Evolutionary conservation across 2,888 invertebrate species (phyloP), one percentile per base, ranked within the genome.

Genomic region (Tromatobia lineatoria): DNA sequence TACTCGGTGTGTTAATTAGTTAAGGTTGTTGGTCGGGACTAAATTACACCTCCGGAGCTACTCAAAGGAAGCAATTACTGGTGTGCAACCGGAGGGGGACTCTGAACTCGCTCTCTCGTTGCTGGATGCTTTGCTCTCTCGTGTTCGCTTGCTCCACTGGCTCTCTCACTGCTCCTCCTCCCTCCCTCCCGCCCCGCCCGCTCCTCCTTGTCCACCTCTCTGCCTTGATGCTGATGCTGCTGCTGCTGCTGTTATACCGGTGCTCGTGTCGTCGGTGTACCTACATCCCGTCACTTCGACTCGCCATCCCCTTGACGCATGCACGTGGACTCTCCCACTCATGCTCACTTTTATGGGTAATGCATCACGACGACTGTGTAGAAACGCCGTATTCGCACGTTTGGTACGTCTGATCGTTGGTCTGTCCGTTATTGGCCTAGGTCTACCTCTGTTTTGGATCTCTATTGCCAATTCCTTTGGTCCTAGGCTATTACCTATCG

Each of bases 31-130:
- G 94, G 93, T 94, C 92, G 94, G 92, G 93, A 94, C 93, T 94
- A 94, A 94, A 94, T 94, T 94, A 94, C 94, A 94, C 94, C 93
- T 94, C 93, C 93, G 92, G 91, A 93, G 92, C 93, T 93, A 93
- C 94, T 94, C 94, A 94, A 94, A 94, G 94, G 94, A 94, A 94
- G 94, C 94, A 94, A 94, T 94, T 94, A 94, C 93, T 93, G 93
- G 93, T 90, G 92, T 91, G 91, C 92, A 92, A 91, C 91, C 90
- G 90, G 83, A 82, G 87, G 82, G 86, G 86, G 85, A 85, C 83
- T 83, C 80, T 87, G 83, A 84, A 87, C 86, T 85, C 85, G 78
- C 78, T 85, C 86, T 82, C 85, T 83, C 80, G 81, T 82, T 73
- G 80, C 79, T 81, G 74, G 71, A 80, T 71, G 74, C 78, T 66